Evolutionary conservation across 2,797 vertebrate species (phyloP).

Genomic region (Enteromius anoplus): DNA sequence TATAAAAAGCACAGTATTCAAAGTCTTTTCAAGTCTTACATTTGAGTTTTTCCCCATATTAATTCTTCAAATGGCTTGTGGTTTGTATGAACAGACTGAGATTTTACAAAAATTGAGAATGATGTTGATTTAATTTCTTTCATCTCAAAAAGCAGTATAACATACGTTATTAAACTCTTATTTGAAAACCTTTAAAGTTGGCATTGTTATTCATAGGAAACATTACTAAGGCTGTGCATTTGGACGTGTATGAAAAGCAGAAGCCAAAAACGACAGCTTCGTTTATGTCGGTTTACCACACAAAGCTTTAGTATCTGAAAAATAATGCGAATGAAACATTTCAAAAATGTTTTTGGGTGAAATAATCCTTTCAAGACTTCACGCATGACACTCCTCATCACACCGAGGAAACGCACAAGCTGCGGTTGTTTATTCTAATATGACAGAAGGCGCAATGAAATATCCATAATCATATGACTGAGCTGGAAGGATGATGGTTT

Average conservation of each 20-base stretch:
- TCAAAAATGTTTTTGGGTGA: background rate
- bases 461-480: conserved; percentile 23
- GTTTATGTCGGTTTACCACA: background rate
- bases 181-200: background rate
- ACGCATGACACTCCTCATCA: background rate
- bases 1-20: background rate
- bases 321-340: background rate
- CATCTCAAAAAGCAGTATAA: background rate
- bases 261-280: background rate
- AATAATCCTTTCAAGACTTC: background rate
- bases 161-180: background rate
- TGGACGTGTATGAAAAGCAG: background rate
- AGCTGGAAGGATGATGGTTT: conserved; percentile 29
- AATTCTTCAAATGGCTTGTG: no score
- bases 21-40: background rate
- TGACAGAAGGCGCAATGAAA: background rate
- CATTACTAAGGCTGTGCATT: background rate
- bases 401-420: background rate
- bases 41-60: no score
- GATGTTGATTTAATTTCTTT: background rate
- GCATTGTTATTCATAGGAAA: background rate
- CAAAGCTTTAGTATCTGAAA: background rate
- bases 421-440: conserved; percentile 9
- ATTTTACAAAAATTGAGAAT: background rate
- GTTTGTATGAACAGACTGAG: no score